Percentiles rank a stretch among this genome's conserved stretches.
Evolutionary conservation across 2,113 vertebrate genomes (phyloP).

Genomic region (Notechis scutatus): DNA sequence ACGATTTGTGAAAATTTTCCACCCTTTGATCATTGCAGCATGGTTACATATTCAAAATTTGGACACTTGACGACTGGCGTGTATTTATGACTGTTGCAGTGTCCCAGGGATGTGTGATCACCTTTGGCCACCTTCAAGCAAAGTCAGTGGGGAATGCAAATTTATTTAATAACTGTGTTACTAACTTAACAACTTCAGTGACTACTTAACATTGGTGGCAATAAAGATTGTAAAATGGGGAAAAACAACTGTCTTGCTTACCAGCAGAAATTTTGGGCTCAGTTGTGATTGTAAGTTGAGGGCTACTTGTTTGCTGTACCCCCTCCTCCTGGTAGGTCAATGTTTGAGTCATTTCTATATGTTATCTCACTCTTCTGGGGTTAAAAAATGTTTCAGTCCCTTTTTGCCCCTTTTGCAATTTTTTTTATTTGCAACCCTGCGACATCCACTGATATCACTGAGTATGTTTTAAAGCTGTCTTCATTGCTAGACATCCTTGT

Average conservation of each 20-base stretch:
- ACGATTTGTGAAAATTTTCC: background rate
- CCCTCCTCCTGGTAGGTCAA: background rate
- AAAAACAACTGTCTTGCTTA: background rate
- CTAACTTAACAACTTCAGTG: background rate
- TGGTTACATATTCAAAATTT: background rate
- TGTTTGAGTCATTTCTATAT: background rate
- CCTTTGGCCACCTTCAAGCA: background rate
- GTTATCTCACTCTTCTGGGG: background rate
- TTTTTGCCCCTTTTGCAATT: background rate
- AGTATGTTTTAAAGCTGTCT: background rate
- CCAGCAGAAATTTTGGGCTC: background rate
- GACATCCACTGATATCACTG: background rate
- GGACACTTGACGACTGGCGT: background rate
- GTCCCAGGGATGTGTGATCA: accelerated
- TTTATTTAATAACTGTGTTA: background rate
- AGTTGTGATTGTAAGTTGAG: background rate
- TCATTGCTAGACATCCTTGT: background rate
- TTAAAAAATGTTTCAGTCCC: background rate
- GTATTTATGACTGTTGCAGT: background rate
- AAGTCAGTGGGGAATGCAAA: background rate
- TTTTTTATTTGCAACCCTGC: background rate
- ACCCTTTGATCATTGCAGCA: background rate
- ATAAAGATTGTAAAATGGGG: background rate
- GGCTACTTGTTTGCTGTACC: background rate
- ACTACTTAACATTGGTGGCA: background rate